These are phyloP conservation scores for Lepeophtheirus nordmannii DNA, from an alignment of 2,888 invertebrate species.

Conservation along the genomic window DNA sequence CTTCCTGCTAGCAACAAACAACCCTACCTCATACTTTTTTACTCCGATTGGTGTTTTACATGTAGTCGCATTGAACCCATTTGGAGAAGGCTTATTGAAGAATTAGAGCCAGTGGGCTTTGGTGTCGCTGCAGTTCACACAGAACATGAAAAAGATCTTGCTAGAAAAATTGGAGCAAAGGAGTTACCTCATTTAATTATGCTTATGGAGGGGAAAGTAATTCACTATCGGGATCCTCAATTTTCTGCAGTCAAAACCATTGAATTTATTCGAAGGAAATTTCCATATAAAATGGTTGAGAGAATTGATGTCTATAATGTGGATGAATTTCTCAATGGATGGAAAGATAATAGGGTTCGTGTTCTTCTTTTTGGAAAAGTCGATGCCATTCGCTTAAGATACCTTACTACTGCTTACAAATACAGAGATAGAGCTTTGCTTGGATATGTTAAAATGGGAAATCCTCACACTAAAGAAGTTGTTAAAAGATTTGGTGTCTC, in stretches of 20 bases:
- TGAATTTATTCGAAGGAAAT: constrained; percentile 69
- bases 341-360: constrained; percentile 79
- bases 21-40: constrained; percentile 73
- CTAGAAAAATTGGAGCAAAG: constrained; percentile 52
- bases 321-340: constrained; percentile 63
- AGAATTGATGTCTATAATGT: constrained; percentile 53
- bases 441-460: constrained; percentile 16
- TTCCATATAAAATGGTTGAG: constrained; percentile 63
- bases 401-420: constrained; percentile 70
- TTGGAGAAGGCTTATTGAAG: constrained; percentile 61
- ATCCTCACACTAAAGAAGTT: not conserved
- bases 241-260: constrained; percentile 56
- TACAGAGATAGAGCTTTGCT: constrained; percentile 55
- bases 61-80: constrained; percentile 75
- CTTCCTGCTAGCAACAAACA: constrained; percentile 64
- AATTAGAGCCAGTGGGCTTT: constrained; percentile 65
- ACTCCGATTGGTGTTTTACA: constrained; percentile 85
- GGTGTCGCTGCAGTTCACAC: constrained; percentile 29
- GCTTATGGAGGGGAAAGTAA: constrained; percentile 63
- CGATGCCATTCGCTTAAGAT: constrained; percentile 63
- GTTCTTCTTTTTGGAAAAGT: constrained; percentile 55
- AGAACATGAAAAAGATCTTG: constrained; percentile 24
- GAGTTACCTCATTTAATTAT: constrained; percentile 65
- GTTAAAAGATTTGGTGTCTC: constrained; percentile 3
- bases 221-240: constrained; percentile 62